Base-by-base conservation (phyloP, 2,797 vertebrate species). In the Chanos chanos region DNA sequence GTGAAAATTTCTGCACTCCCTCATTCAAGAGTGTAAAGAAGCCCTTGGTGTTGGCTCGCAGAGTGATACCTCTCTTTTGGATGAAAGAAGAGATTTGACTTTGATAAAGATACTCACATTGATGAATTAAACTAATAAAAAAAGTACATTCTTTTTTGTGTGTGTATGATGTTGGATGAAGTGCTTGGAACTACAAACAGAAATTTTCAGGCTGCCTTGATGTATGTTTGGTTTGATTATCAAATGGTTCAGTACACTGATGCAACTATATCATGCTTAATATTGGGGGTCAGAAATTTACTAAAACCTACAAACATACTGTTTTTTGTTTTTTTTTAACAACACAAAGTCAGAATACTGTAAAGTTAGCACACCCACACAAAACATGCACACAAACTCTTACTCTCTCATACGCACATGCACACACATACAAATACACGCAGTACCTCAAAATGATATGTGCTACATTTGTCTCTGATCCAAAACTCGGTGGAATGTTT, bases 301-400 rank as follows among this genome's bases (percentile, higher is more conserved):
- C 64, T 74, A 78, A 84, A 84, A 83, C 81, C 70, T 81, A 82
- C 73, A 86, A 81, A 83, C 77, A 67, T 81, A 81, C 72, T n/a
- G 5, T 50, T 64, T n/a, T n/a, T n/a, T n/a, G n/a, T n/a, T n/a
- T n/a, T n/a, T n/a, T n/a, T 64, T 45, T 79, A 86, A 84, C 72
- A 78, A 81, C 80, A 86, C 77, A 72, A 82, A 76, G 70, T 82
- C 68, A 50, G 81, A 84, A 88, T 86, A 87, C 86, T 86, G 84
- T 77, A 81, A 85, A 81, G 66, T 82, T 70, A 81, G 80, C 62
- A 39, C 66, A 55, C 41, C 41, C 33, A 50, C 55, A 57, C 36
- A 63, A 55, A 74, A 71, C 81, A 77, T 81, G 74, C 81, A 58
- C 70, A 75, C 63, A 51, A 70, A 61, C 80, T 43, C 68, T 59